phyloP scores from a whole-genome alignment of 2,888 invertebrate genomes.

The Pyrocoelia pectoralis region DNA sequence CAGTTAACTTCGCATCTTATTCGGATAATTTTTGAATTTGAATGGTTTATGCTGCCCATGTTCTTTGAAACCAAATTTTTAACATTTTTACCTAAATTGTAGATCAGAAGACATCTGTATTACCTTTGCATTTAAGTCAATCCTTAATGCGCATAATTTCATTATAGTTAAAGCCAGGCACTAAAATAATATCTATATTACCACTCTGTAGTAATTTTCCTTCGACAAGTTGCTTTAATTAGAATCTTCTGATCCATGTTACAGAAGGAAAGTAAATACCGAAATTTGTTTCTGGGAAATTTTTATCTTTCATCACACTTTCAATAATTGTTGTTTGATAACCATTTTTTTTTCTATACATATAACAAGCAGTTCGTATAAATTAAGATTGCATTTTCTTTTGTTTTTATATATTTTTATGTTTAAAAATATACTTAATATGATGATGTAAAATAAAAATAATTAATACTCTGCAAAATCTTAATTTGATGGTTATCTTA shows the following conservation, averaged over 20 bases:
- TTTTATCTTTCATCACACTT: neutral
- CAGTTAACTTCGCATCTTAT: too few species aligned
- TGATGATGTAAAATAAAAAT: constrained; percentile 12
- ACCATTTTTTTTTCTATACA: constrained; percentile 8
- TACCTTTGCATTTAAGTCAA: too few species aligned
- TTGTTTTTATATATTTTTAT: constrained; percentile 8
- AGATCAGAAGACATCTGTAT: too few species aligned
- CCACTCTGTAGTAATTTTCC: too few species aligned
- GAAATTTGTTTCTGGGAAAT: neutral
- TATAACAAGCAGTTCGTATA: constrained; percentile 8
- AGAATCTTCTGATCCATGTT: neutral
- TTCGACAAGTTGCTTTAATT: too few species aligned
- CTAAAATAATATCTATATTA: neutral
- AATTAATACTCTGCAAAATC: neutral
- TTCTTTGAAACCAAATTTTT: neutral
- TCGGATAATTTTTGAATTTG: too few species aligned
- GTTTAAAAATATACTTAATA: constrained; percentile 17
- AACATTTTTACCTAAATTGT: too few species aligned
- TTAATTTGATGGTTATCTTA: constrained; percentile 11
- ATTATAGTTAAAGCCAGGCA: constrained; percentile 6
- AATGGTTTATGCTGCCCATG: too few species aligned
- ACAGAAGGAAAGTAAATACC: too few species aligned
- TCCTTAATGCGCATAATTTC: neutral
- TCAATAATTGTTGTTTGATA: neutral
- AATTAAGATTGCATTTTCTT: constrained; percentile 10